These are phyloP conservation scores for Drosophila sp. DNA, from an alignment of 1,140 invertebrate species.

Conservation along the genomic window DNA sequence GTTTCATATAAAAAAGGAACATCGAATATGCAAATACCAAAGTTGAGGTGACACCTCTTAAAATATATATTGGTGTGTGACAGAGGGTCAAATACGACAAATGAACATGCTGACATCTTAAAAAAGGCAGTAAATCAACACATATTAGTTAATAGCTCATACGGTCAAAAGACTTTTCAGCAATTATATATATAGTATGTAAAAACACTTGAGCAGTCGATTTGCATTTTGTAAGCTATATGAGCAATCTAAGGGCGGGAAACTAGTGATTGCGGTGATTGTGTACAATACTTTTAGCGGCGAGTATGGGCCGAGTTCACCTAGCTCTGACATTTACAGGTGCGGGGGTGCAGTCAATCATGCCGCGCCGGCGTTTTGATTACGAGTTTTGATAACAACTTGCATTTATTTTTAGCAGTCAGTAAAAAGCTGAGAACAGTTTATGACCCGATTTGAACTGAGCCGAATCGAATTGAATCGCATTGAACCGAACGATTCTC, in stretches of 20 bases:
- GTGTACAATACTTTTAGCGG: constrained; percentile 28
- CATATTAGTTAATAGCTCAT: constrained; percentile 1
- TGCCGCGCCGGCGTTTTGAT: constrained; percentile 66
- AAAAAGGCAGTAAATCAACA: constrained; percentile 3
- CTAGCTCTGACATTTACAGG: constrained; percentile 50
- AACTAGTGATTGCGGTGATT: constrained; percentile 16
- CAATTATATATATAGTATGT: constrained; percentile 5
- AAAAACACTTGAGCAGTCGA: background rate
- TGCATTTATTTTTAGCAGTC: constrained; percentile 71
- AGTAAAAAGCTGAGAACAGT: constrained; percentile 33
- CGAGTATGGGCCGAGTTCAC: constrained; percentile 40
- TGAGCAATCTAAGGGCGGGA: constrained; percentile 8
- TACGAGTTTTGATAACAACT: constrained; percentile 61
- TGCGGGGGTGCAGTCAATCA: constrained; percentile 59
- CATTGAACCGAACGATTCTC: constrained; percentile 10
- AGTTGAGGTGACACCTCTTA: constrained; percentile 49
- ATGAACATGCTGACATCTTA: constrained; percentile 8
- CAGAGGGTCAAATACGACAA: constrained; percentile 28
- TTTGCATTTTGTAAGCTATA: background rate
- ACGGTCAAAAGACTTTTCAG: background rate
- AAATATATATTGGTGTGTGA: constrained; percentile 21
- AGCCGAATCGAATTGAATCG: constrained; percentile 19
- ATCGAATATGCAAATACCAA: constrained; percentile 10
- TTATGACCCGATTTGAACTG: constrained; percentile 52
- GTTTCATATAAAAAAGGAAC: background rate